These are phyloP conservation scores for Camponotus vicinus DNA, from an alignment of 1,140 invertebrate species.

Conservation along the genomic window DNA sequence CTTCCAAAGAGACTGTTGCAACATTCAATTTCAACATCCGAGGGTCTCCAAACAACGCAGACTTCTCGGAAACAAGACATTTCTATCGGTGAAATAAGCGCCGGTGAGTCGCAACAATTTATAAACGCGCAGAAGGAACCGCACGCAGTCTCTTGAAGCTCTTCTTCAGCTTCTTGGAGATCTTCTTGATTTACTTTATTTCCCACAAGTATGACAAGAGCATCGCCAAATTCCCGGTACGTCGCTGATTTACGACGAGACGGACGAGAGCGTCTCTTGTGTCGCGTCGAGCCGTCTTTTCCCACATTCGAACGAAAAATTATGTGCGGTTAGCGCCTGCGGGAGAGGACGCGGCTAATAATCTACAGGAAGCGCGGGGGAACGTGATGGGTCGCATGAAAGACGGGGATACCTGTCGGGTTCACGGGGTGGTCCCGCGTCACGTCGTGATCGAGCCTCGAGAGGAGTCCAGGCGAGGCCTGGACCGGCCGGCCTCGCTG, in stretches of 20 bases:
- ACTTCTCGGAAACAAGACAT: constrained; percentile 2
- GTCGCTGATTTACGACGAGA: constrained; percentile 53
- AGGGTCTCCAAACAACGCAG: neutral
- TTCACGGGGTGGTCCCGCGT: constrained; percentile 83
- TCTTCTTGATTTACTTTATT: constrained; percentile 29
- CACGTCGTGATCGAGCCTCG: constrained; percentile 66
- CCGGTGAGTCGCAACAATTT: neutral
- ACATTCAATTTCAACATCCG: neutral
- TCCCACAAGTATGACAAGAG: neutral
- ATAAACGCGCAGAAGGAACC: neutral
- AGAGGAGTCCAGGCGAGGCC: constrained; percentile 49
- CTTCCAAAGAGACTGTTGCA: neutral
- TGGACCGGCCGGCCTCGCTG: constrained; percentile 19
- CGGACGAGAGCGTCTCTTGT: neutral
- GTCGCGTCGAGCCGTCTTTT: constrained; percentile 48
- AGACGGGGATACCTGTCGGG: constrained; percentile 81
- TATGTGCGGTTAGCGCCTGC: constrained; percentile 72
- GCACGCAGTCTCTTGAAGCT: neutral
- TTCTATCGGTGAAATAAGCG: neutral
- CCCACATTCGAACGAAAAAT: constrained; percentile 66
- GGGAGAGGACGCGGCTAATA: constrained; percentile 37
- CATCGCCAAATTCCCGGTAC: constrained; percentile 29
- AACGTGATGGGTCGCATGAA: constrained; percentile 79
- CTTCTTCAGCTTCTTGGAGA: too few relatives aligned
- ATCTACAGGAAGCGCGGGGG: constrained; percentile 56